Conservation (phyloP, 2,888 invertebrate species). For the Andrena marginata region DNA sequence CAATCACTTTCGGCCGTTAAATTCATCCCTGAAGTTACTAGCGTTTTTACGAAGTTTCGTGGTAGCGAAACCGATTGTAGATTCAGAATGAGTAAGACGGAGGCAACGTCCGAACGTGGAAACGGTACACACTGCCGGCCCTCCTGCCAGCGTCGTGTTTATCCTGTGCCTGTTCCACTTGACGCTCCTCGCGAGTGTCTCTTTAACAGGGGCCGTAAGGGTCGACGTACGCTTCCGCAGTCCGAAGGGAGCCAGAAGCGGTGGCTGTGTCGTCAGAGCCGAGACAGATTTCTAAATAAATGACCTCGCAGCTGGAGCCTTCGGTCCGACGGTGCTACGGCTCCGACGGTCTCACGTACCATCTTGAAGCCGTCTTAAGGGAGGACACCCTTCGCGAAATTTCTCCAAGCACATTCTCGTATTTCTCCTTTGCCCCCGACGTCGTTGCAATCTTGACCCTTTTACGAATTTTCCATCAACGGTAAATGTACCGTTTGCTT, state of each 20-base stretch:
- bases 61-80: background rate
- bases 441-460: constrained; percentile 9
- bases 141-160: constrained; percentile 68
- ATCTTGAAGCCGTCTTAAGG: constrained; percentile 55
- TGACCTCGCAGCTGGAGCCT: constrained; percentile 59
- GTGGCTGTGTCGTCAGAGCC: constrained; percentile 40
- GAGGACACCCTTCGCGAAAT: constrained; percentile 41
- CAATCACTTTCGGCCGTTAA: background rate
- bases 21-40: background rate
- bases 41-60: background rate
- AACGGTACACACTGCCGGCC: constrained; percentile 42
- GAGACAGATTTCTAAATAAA: constrained; percentile 74
- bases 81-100: constrained; percentile 28
- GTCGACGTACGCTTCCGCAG: constrained; percentile 55
- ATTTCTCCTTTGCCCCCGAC: constrained; percentile 3
- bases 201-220: constrained; percentile 65
- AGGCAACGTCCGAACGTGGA: constrained; percentile 42
- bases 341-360: constrained; percentile 31
- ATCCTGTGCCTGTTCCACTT: constrained; percentile 73
- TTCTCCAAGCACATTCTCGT: constrained; percentile 29
- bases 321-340: constrained; percentile 33
- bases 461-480: constrained; percentile 21
- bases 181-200: constrained; percentile 69
- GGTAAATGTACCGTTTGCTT: background rate
- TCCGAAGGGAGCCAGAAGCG: constrained; percentile 42